A percentile compares a stretch with the other conserved stretches of the same genome.
These are phyloP conservation scores for Scartelaos histophorus DNA, from an alignment of 2,113 vertebrate genomes.

Conservation along the genomic window DNA sequence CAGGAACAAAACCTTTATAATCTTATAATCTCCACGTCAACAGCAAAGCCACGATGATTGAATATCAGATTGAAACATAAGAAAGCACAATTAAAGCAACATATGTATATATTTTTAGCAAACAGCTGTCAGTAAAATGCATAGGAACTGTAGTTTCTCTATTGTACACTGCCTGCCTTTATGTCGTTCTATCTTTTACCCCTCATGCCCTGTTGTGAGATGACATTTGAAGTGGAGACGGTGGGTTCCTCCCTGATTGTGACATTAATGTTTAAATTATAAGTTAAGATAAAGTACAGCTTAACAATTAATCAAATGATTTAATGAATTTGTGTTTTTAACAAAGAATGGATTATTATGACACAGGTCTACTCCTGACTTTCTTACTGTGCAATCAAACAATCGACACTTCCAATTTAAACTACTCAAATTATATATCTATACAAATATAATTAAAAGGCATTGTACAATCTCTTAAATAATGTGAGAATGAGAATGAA, in stretches of 20 bases:
- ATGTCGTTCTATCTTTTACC: slow-evolving; percentile 17
- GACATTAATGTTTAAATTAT: not conserved
- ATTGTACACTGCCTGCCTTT: slow-evolving; percentile 5
- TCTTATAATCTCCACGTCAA: not conserved
- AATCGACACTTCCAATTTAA: no score
- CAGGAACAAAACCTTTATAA: slow-evolving; percentile 16
- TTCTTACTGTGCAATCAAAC: no score
- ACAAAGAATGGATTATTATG: no score
- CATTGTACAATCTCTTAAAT: no score
- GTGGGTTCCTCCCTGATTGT: slow-evolving; percentile 32
- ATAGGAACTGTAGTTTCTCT: no score
- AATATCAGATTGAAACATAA: not conserved
- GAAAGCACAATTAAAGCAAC: not conserved
- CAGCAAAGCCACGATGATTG: not conserved
- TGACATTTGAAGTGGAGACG: slow-evolving; percentile 69
- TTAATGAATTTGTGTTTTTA: no score
- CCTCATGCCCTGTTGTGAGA: slow-evolving; percentile 41
- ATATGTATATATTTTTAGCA: not conserved
- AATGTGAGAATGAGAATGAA: no score
- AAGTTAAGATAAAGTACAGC: not conserved
- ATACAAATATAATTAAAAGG: no score
- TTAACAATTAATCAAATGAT: no score
- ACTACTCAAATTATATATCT: no score
- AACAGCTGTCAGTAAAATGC: no score
- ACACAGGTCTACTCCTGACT: no score